These are phyloP conservation scores for Pontoporia blainvillei DNA, from an alignment of 2,113 vertebrate species.

Conservation along the genomic window DNA sequence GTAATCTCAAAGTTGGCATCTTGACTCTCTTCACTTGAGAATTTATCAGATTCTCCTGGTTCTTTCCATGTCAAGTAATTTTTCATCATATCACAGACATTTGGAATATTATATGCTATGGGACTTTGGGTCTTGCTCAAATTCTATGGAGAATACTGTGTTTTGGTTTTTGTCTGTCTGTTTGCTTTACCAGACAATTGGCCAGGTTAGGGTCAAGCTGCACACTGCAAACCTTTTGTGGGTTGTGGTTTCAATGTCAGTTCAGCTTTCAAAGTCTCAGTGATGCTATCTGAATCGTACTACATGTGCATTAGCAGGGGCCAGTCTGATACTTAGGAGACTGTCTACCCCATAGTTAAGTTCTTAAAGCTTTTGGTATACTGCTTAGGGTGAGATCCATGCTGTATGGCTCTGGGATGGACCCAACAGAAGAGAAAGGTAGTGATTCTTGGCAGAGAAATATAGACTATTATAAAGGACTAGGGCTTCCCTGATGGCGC, in stretches of 20 bases:
- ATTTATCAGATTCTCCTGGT: conserved; percentile 11
- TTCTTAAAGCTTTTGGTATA: background rate
- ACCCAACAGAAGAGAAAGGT: background rate
- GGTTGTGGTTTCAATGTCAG: background rate
- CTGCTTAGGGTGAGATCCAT: background rate
- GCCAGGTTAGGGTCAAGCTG: background rate
- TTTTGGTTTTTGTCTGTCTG: background rate
- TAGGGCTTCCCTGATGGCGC: too few species aligned
- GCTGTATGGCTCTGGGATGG: background rate
- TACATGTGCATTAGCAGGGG: background rate
- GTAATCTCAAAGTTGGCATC: background rate
- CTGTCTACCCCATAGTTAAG: background rate
- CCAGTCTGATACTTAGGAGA: background rate
- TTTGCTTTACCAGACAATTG: background rate
- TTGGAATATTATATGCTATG: conserved; percentile 2
- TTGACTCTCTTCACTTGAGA: conserved; percentile 23
- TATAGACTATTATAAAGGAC: too few species aligned
- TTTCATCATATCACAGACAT: background rate
- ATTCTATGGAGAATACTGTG: background rate
- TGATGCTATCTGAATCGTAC: background rate
- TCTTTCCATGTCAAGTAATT: conserved; percentile 41
- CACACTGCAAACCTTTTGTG: background rate
- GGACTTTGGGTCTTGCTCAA: background rate
- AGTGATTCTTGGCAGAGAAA: too few species aligned
- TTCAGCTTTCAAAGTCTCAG: background rate